Conservation (phyloP, 35 echinoderm and acorn worm genomes). For the Heliocidaris erythrogramma region DNA sequence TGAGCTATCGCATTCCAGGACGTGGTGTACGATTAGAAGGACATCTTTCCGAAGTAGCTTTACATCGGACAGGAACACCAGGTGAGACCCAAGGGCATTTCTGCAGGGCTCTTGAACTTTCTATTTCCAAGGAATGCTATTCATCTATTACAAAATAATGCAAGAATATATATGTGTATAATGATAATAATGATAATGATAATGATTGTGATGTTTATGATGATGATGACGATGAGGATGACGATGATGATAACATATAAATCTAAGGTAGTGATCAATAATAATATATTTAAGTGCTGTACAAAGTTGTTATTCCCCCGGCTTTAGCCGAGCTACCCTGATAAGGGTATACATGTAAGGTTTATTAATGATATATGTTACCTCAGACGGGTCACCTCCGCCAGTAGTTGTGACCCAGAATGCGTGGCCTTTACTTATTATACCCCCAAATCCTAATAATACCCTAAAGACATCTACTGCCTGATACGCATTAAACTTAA, state of each 20-base stretch:
- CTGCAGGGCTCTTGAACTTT: neutral
- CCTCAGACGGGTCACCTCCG: neutral
- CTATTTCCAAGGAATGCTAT: neutral
- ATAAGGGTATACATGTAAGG: too few species aligned
- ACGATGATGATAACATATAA: too few species aligned
- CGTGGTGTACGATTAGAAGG: constrained; percentile 81
- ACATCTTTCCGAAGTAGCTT: constrained; percentile 78
- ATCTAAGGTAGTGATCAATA: too few species aligned
- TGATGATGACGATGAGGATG: too few species aligned
- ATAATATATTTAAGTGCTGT: too few species aligned
- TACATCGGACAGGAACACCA: constrained; percentile 83
- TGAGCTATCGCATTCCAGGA: constrained; percentile 77
- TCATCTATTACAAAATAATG: neutral
- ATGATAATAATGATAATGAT: too few species aligned
- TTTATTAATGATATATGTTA: neutral
- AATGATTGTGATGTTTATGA: too few species aligned
- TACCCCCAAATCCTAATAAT: constrained; percentile 14
- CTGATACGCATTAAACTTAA: neutral
- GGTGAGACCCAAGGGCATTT: constrained; percentile 43
- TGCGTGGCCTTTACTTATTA: neutral
- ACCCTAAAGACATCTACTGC: constrained; percentile 2
- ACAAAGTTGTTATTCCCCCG: too few species aligned
- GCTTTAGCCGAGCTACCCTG: too few species aligned
- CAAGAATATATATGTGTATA: too few species aligned
- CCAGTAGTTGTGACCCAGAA: neutral